Evolutionary conservation across 2,888 invertebrate species (phyloP), one percentile per base, ranked within the genome.

Genomic region (Drosophila aldrichi): DNA sequence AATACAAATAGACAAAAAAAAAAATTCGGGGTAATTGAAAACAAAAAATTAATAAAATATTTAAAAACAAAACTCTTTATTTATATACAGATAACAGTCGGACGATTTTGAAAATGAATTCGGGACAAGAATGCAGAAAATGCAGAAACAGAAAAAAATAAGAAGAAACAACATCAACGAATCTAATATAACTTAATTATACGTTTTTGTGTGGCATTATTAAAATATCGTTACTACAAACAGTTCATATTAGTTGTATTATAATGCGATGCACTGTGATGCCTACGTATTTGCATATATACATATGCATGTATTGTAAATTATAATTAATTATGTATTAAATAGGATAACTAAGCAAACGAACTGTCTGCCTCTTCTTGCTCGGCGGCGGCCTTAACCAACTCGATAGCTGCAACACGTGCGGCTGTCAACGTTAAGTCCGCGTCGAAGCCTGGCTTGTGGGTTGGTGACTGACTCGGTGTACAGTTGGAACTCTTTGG

Each of bases 391-490:
- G 81, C 78, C 40, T 77, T 82, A 8, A 73, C 79, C 68, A 86
- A 49, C 40, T 88, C 85, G 22, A 82, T 76, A 41, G 85, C 85
- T 16, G 87, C 87, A 43, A 84, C 83, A 38, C 86, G 81, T 41
- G 82, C 88, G 29, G 85, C 85, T 18, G 85, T 86, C 41, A 86
- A 64, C 5, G 88, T 86, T 1, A 71, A 74, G 52, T 88, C 85
- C 25, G 88, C 88, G 70, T 84, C 88, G 36, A 82, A 88, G 60
- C 59, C 68, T n/a, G 91, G 86, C 73, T 92, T 92, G 72, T 93
- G 93, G 38, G 93, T 93, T 22, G 93, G 93, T 48, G 93, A 93
- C 65, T 93, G 93, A 75, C 92, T 93, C 9, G 93, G 93, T 32
- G 93, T 93, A 57, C 92, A 92, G 68, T 92, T 92, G 25, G 90